These are phyloP conservation scores for Lordiphosa stackelbergi DNA, from an alignment of 1,140 invertebrate species.

Conservation along the genomic window DNA sequence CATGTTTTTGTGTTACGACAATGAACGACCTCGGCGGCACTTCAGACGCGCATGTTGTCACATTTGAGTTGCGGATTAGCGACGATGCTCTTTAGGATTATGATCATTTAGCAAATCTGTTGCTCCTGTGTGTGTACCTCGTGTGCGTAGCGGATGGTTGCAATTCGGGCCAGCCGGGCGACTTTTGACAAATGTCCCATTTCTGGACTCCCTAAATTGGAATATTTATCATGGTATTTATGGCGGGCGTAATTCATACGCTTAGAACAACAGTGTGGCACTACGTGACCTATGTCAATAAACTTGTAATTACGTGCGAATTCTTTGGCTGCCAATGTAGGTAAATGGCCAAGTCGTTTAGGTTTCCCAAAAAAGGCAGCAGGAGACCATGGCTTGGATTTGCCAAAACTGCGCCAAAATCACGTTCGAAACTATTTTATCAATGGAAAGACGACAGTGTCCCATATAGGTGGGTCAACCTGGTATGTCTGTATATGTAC, in stretches of 20 bases:
- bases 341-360: constrained; percentile 37
- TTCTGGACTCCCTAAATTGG: constrained; percentile 12
- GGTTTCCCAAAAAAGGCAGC: constrained; percentile 37
- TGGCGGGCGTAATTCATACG: constrained; percentile 15
- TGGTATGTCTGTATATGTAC: constrained; percentile 21
- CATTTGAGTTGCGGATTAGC: constrained; percentile 77
- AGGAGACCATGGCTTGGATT: constrained; percentile 50
- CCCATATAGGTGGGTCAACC: constrained; percentile 29
- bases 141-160: constrained; percentile 47
- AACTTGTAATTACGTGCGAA: constrained; percentile 64
- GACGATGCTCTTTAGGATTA: constrained; percentile 70
- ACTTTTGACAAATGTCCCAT: constrained; percentile 67
- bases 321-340: constrained; percentile 26
- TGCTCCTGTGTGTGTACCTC: constrained; percentile 57
- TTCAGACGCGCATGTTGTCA: constrained; percentile 73
- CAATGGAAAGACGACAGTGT: constrained; percentile 50
- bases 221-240: constrained; percentile 8
- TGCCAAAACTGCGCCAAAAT: constrained; percentile 71
- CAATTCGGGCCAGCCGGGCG: constrained; percentile 14
- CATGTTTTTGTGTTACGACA: constrained; percentile 13
- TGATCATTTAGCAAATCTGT: constrained; percentile 77
- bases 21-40: constrained; percentile 41
- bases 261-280: constrained; percentile 8
- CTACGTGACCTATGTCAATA: constrained; percentile 72
- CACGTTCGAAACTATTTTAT: constrained; percentile 71